Percentiles rank a stretch among this genome's conserved stretches.
Evolutionary conservation across 2,113 vertebrate genomes (phyloP).

Genomic region (Hypanus sabinus): DNA sequence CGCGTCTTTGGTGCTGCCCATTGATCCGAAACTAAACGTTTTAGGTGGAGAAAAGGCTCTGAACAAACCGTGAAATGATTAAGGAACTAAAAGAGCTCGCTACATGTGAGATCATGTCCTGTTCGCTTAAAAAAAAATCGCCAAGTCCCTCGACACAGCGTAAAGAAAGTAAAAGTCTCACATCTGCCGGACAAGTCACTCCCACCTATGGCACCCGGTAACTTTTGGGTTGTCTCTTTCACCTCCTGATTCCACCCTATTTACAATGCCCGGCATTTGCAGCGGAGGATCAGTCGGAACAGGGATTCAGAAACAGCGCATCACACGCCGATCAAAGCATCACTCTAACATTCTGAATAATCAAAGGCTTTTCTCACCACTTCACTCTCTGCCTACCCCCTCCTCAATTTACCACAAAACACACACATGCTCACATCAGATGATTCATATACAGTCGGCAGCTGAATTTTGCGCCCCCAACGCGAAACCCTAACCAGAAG

Average conservation of each 20-base stretch:
- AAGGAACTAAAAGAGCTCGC: constrained; percentile 87
- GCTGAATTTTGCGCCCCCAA: background rate
- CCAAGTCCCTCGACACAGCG: constrained; percentile 69
- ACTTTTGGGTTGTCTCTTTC: constrained; percentile 13
- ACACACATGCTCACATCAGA: too few relatives aligned
- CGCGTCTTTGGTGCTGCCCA: constrained; percentile 92
- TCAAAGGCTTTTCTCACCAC: background rate
- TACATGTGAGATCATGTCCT: constrained; percentile 85
- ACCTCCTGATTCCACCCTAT: background rate
- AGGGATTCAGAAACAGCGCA: background rate
- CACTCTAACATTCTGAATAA: constrained; percentile 29
- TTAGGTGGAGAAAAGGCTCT: constrained; percentile 95
- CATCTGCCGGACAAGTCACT: constrained; percentile 64
- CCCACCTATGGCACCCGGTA: constrained; percentile 33
- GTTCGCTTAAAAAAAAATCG: constrained; percentile 64
- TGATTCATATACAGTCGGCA: background rate
- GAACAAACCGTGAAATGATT: constrained; percentile 98
- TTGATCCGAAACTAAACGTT: constrained; percentile 99
- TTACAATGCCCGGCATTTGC: background rate
- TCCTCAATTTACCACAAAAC: background rate
- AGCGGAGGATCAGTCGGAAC: background rate
- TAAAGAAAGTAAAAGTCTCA: constrained; percentile 57
- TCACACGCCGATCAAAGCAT: constrained; percentile 15
- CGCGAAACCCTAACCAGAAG: too few relatives aligned
- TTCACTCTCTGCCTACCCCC: background rate